Conservation (phyloP, 2,797 vertebrate genomes). For the Tenualosa ilisha region DNA sequence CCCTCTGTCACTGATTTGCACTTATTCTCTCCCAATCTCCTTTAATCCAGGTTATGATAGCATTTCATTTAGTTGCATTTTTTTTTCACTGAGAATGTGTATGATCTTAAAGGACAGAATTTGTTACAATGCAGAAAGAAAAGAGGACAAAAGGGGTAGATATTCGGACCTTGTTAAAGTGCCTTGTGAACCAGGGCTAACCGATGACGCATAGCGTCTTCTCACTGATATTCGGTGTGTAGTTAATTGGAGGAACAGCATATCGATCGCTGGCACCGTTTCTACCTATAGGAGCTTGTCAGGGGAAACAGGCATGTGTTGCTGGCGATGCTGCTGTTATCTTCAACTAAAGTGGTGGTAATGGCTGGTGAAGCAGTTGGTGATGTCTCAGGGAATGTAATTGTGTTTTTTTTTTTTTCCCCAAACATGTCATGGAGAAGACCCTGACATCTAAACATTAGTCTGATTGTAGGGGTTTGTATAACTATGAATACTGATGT, state of each 20-base stretch:
- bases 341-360: background rate
- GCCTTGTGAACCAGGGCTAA: conserved; percentile 45
- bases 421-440: background rate
- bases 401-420: background rate
- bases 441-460: background rate
- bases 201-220: conserved; percentile 43
- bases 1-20: background rate
- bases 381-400: background rate
- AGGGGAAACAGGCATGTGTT: background rate
- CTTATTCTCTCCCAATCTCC: background rate
- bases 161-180: conserved; percentile 42
- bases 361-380: background rate
- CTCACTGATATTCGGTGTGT: conserved; percentile 45
- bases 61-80: conserved; percentile 20
- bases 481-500: background rate
- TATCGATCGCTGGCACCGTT: conserved; percentile 45
- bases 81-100: background rate
- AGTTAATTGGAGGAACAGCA: conserved; percentile 53
- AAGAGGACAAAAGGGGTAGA: conserved; percentile 33
- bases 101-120: background rate
- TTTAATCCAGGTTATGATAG: conserved; percentile 9
- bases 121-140: background rate
- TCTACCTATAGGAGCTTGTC: conserved; percentile 38
- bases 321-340: conserved; percentile 38
- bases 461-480: background rate